Conservation (phyloP, 2,797 vertebrate species). For the Typhlichthys subterraneus region DNA sequence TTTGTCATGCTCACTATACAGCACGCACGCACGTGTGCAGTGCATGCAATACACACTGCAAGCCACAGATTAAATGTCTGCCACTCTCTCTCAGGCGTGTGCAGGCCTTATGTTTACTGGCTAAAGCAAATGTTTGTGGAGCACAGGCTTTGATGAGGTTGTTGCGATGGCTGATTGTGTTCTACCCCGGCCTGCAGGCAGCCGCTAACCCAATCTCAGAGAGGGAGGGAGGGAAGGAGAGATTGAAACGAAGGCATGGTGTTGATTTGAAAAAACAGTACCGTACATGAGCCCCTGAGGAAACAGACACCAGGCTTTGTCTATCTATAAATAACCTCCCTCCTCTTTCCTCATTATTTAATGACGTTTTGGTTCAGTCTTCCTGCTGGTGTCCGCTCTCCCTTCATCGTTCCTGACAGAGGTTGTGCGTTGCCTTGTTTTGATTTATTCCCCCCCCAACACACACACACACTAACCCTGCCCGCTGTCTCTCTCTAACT, state of each 20-base stretch:
- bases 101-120: conserved; percentile 38
- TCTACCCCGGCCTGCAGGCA: conserved; percentile 44
- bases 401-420: conserved; percentile 35
- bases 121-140: conserved; percentile 60
- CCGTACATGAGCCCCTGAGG: conserved; percentile 42
- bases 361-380: neutral
- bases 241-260: conserved; percentile 53
- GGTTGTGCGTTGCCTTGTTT: conserved; percentile 68
- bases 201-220: conserved; percentile 60
- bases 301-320: conserved; percentile 75
- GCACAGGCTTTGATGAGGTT: conserved; percentile 47
- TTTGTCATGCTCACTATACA: neutral
- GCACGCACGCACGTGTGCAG: neutral
- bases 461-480: neutral
- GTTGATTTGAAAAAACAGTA: conserved; percentile 58
- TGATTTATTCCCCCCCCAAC: conserved; percentile 63
- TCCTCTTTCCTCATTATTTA: neutral
- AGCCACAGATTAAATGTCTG: neutral
- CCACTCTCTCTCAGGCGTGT: neutral
- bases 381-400: neutral
- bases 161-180: conserved; percentile 44
- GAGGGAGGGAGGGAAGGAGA: conserved; percentile 42
- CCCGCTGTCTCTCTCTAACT: conserved; percentile 84
- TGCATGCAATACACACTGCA: conserved; percentile 5
- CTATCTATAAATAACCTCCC: conserved; percentile 74